A percentile compares a stretch with the other conserved stretches of the same genome.
phyloP scores from a whole-genome alignment of 1,140 invertebrate genomes.

The Zaprionus inermis region DNA sequence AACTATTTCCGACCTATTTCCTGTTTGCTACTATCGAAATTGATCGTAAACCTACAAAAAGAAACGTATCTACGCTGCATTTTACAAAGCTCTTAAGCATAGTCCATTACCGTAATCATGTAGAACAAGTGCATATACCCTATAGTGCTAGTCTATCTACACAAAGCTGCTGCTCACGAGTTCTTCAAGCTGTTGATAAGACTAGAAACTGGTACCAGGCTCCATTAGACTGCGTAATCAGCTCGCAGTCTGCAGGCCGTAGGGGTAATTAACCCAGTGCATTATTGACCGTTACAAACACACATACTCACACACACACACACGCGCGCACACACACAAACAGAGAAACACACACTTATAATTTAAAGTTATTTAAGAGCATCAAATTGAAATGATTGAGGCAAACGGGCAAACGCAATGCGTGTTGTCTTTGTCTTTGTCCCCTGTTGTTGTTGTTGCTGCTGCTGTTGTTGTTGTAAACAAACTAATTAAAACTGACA shows the following conservation, averaged over 20 bases:
- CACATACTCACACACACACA: conserved; percentile 26
- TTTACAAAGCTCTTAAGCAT: too few species aligned
- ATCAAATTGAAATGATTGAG: conserved; percentile 77
- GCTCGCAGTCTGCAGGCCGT: background rate
- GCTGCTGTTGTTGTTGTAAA: conserved; percentile 63
- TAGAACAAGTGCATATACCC: background rate
- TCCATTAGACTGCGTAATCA: conserved; percentile 5
- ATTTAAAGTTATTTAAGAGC: conserved; percentile 61
- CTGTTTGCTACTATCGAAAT: too few species aligned
- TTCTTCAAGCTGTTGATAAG: conserved; percentile 7
- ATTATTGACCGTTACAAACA: conserved; percentile 64
- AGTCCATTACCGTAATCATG: too few species aligned
- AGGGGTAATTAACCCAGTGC: conserved; percentile 73
- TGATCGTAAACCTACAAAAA: too few species aligned
- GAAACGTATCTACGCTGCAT: too few species aligned
- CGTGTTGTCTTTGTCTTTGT: conserved; percentile 34
- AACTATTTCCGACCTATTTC: too few species aligned
- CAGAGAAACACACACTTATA: conserved; percentile 25
- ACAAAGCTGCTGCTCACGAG: background rate
- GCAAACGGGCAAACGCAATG: conserved; percentile 35
- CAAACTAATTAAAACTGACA: conserved; percentile 83
- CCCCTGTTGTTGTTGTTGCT: conserved; percentile 32
- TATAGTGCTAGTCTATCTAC: background rate
- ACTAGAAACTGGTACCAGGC: background rate
- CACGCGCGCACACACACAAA: conserved; percentile 8